These are phyloP conservation scores for Podargus strigoides DNA, from an alignment of 2,797 vertebrate genomes.

Conservation along the genomic window DNA sequence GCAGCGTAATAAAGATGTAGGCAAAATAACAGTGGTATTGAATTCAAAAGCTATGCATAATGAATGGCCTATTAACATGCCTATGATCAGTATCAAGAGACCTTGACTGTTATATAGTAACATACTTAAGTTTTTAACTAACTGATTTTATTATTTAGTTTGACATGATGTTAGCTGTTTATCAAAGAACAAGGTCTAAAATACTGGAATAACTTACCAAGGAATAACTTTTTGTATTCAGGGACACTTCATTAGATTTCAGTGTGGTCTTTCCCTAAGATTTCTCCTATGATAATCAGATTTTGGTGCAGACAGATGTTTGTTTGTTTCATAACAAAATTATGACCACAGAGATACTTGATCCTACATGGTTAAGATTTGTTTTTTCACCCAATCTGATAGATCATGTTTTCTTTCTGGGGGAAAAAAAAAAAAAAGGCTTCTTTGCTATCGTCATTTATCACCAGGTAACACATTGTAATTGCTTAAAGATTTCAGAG, in stretches of 20 bases:
- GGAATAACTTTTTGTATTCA: neutral
- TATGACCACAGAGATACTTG: neutral
- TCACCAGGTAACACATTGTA: neutral
- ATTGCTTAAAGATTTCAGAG: neutral
- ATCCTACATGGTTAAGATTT: neutral
- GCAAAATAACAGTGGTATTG: constrained; percentile 13
- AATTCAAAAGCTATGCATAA: constrained; percentile 47
- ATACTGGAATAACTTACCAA: neutral
- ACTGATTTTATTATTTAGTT: constrained; percentile 4
- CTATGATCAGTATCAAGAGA: constrained; percentile 39
- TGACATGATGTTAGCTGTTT: neutral
- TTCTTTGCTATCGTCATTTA: neutral
- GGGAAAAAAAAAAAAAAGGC: rapidly evolving
- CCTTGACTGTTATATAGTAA: constrained; percentile 42
- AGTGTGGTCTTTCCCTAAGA: neutral
- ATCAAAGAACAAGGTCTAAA: neutral
- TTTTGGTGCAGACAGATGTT: too few relatives aligned
- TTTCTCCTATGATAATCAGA: neutral
- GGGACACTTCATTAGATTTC: neutral
- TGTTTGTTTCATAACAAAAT: neutral
- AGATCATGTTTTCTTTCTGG: neutral
- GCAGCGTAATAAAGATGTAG: neutral
- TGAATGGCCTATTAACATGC: constrained; percentile 10
- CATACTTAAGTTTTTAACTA: neutral
- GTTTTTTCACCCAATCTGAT: neutral